Evolutionary conservation across 2,888 invertebrate species (phyloP), one percentile per base, ranked within the genome.

Genomic region (Acanthoscelides obtectus): DNA sequence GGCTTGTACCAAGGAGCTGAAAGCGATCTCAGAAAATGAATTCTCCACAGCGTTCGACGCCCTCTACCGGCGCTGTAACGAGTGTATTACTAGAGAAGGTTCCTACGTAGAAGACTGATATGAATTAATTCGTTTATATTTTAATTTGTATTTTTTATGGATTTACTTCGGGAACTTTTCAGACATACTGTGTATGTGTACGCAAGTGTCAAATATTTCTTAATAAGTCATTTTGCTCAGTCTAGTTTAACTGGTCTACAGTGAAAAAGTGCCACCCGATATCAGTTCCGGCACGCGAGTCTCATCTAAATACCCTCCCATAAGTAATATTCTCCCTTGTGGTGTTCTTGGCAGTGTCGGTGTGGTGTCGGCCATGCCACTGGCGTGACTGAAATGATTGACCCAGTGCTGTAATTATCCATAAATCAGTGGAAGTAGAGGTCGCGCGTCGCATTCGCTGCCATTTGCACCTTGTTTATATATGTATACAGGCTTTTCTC

Each of bases 241-340:
- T 12, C 45, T 78, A 77, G 67, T 74, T 12, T 45, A 1, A 45
- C 45, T 45, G 45, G 1, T 12, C 45, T 45, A 45, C 45, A 12
- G 1, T 17, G 78, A 77, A 79, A 80, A 79, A 80, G 79, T 79
- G 79, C 75, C 77, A 77, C 17, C 78, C 73, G 69, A 73, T 70
- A 69, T 66, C 17, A 67, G 71, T 75, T 75, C 73, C 72, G 72
- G 76, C 80, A 80, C 80, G 80, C 80, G 70, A 80, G 73, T 45
- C 75, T 78, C 77, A 78, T 78, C 79, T 80, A 76, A 79, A 80
- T 80, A 78, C 76, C 79, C 76, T 79, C 77, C 78, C 80, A 77
- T 80, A 80, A 80, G 79, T 80, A 80, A 80, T 80, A 79, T 45
- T 25, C 25, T 25, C 25, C 6, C 3, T 25, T 25, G 25, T 25